Evolutionary conservation across 2,113 vertebrate species (phyloP).

Genomic region (Ictalurus punctatus): DNA sequence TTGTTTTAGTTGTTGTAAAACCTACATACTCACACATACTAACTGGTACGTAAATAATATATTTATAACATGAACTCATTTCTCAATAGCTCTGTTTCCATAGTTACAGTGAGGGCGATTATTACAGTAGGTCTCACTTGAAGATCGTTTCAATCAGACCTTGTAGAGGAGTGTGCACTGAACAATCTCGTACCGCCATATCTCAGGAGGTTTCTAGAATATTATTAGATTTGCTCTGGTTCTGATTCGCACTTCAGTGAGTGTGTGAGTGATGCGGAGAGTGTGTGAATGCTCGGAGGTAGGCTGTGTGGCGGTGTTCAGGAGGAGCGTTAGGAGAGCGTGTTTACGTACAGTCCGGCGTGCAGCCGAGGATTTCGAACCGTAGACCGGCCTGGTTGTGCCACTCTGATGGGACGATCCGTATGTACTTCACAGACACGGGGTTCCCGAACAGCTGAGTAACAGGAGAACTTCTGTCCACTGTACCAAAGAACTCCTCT

Average conservation of each 20-base stretch:
- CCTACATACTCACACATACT: too few relatives aligned
- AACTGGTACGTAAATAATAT: too few relatives aligned
- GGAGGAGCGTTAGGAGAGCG: not conserved
- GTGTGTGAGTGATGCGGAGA: not conserved
- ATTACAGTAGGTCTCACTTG: not conserved
- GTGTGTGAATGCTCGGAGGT: not conserved
- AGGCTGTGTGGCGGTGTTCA: not conserved
- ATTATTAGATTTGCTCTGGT: not conserved
- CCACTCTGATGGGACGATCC: conserved; percentile 67
- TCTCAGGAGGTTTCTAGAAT: not conserved
- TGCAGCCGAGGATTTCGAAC: conserved; percentile 75
- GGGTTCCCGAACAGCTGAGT: conserved; percentile 73
- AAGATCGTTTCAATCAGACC: not conserved
- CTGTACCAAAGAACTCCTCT: conserved; percentile 67
- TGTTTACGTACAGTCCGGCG: conserved; percentile 67
- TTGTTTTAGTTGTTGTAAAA: too few relatives aligned
- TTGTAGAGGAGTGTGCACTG: not conserved
- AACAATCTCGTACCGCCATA: not conserved
- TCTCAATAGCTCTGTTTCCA: not conserved
- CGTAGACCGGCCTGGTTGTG: conserved; percentile 67
- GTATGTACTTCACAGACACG: conserved; percentile 66
- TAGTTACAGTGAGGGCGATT: not conserved
- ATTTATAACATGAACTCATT: not conserved
- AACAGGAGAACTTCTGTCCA: conserved; percentile 62
- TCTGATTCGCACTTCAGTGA: not conserved